Evolutionary conservation across 2,888 invertebrate species (phyloP), one percentile per base, ranked within the genome.

Genomic region (Cosmia pyralina): DNA sequence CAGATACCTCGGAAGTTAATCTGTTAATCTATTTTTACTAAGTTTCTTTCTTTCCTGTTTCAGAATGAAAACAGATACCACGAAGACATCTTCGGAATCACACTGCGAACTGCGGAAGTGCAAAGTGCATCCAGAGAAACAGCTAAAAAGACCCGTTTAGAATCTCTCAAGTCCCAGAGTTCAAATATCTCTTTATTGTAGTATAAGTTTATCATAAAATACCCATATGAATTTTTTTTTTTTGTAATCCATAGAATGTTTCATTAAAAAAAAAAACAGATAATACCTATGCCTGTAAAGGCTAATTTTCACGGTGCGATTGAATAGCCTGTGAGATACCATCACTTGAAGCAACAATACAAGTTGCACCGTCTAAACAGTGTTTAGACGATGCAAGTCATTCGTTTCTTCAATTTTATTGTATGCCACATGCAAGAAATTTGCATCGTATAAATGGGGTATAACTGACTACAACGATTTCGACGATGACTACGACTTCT

Each of bases 1-100:
- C 15, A 59, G 3, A 7, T 22, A 10, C 7, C 8, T 69, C 15
- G 19, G 11, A 10, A 41, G 28, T 2, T n/a, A 44, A 13, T 62
- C 17, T 44, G 11, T 15, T 34, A 28, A 19, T 34, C 4, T 46
- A n/a, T 13, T 57, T 53, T 41, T 8, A 64, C 11, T 10, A 1
- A 38, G 0, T 62, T 28, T n/a, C 15, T 41, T 52, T 46, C 5
- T 19, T 41, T 19, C 55, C 10, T 7, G 10, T 94, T 94, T 63
- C 91, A 99, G 99, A 99, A 99, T 90, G 98, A 98, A 90, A 98
- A 98, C 92, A 97, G 99, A 83, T 99, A 99, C 91, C 99, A 99
- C 88, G 99, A 99, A 95, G 99, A 99, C 90, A 99, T 99, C 84
- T 99, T 99, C 90, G 99, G 99, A 58, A 98, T 99, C 85, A 98